Evolutionary conservation across 1,140 invertebrate species (phyloP), one percentile per base, ranked within the genome.

Genomic region (Heliothis virescens): DNA sequence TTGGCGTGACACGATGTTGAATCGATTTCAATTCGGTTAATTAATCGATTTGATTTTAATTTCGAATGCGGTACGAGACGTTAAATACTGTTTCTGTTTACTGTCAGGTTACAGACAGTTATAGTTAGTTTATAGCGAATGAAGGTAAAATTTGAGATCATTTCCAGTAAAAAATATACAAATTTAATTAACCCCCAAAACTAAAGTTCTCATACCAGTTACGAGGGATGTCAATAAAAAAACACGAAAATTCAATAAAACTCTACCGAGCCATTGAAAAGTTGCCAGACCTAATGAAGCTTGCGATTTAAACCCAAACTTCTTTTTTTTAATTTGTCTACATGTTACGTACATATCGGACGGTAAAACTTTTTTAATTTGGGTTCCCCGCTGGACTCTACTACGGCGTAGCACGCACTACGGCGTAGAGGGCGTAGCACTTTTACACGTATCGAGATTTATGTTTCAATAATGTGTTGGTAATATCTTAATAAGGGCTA

Each of bases 361-460:
- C 59, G 55, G 86, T 84, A 85, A 74, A 91, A 91, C 86, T 91
- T 92, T 92, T 92, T 92, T 90, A 92, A 91, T 92, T 87, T 90
- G 84, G 84, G 47, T n/a, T 50, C 57, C 12, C 34, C 73, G 59
- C 26, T 18, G 41, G 34, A 78, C 81, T 77, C 79, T 81, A 73
- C 69, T 3, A 10, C 76, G 41, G 63, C 60, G 55, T 73, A 55
- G 65, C 74, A 81, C 62, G 79, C 48, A 67, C 50, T 76, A 81
- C 80, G 60, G 29, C 75, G 80, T 72, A 82, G 71, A 63, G 69
- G 69, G 73, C 71, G 73, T 76, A 76, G 73, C 59, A 21, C 59
- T 12, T 62, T 48, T 76, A 76, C 73, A 74, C 21, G 60, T 21
- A 71, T 71, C 52, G 67, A 21, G 13, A 71, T 55, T 55, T 52